Percentiles rank a stretch among this genome's conserved stretches.
Evolutionary conservation across 2,797 vertebrate species (phyloP).

Genomic region (Channa striata): DNA sequence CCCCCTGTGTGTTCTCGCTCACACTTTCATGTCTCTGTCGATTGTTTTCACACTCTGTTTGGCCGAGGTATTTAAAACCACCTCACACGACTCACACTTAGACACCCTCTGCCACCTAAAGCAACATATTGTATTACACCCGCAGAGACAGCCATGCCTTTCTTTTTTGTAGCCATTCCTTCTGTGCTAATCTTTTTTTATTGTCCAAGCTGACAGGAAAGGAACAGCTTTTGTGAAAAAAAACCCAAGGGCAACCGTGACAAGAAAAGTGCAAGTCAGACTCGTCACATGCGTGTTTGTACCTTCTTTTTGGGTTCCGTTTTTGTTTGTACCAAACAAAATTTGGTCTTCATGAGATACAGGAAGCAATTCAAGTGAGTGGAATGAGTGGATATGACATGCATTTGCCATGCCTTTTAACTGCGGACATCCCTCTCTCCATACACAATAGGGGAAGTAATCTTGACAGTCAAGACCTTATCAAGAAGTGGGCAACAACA

Average conservation of each 20-base stretch:
- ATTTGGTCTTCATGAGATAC: constrained; percentile 43
- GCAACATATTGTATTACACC: constrained; percentile 66
- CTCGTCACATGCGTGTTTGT: constrained; percentile 56
- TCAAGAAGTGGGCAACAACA: constrained; percentile 62
- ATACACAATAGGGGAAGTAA: constrained; percentile 49
- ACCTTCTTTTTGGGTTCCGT: constrained; percentile 16
- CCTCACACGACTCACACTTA: constrained; percentile 69
- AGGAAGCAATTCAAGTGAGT: constrained; percentile 45
- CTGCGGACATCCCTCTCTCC: constrained; percentile 36
- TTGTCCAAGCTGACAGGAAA: constrained; percentile 59
- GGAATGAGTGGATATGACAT: constrained; percentile 30
- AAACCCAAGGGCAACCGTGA: constrained; percentile 29
- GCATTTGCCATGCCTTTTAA: constrained; percentile 38
- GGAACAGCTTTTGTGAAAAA: constrained; percentile 43
- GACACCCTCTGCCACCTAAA: constrained; percentile 72
- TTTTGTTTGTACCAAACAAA: constrained; percentile 30
- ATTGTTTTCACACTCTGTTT: constrained; percentile 83
- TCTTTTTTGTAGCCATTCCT: constrained; percentile 33
- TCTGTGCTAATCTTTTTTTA: constrained; percentile 58
- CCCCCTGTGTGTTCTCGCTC: constrained; percentile 72
- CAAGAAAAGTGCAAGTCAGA: constrained; percentile 60
- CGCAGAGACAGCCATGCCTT: constrained; percentile 29
- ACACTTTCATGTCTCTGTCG: constrained; percentile 78
- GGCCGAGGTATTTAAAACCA: constrained; percentile 72
- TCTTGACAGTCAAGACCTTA: constrained; percentile 71